Conservation (phyloP, 2,888 invertebrate species). For the Andrena trimmerana region DNA sequence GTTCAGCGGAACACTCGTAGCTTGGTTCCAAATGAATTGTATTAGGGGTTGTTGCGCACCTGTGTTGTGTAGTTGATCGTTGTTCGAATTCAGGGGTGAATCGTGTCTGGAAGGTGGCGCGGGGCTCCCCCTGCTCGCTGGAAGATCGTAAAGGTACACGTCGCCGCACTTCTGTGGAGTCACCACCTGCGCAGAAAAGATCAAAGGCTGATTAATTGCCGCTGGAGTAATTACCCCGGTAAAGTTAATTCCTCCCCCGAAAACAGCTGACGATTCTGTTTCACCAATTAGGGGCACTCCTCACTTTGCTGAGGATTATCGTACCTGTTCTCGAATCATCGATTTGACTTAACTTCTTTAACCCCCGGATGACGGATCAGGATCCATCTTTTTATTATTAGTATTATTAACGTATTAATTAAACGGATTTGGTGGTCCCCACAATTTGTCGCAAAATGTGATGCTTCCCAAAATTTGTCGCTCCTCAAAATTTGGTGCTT, state of each 20-base stretch:
- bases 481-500: too few species aligned
- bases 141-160: conserved; percentile 90
- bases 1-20: background rate
- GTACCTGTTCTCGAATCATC: background rate
- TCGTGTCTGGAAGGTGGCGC: conserved; percentile 81
- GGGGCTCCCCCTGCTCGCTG: conserved; percentile 84
- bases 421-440: too few species aligned
- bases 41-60: conserved; percentile 70
- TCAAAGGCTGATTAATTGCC: conserved; percentile 32
- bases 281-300: background rate
- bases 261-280: background rate
- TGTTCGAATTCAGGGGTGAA: conserved; percentile 82
- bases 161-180: conserved; percentile 91
- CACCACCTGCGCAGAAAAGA: conserved; percentile 86
- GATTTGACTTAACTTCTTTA: background rate
- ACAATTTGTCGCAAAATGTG: too few species aligned
- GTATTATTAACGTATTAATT: too few species aligned
- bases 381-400: too few species aligned
- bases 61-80: conserved; percentile 79
- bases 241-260: background rate
- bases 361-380: background rate
- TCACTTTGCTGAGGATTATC: background rate
- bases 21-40: background rate
- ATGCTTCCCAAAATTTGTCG: too few species aligned
- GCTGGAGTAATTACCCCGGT: conserved; percentile 2